A percentile compares a stretch with the other conserved stretches of the same genome.
Conservation (phyloP, 2,888 invertebrate genomes). For the Ceramica pisi region DNA sequence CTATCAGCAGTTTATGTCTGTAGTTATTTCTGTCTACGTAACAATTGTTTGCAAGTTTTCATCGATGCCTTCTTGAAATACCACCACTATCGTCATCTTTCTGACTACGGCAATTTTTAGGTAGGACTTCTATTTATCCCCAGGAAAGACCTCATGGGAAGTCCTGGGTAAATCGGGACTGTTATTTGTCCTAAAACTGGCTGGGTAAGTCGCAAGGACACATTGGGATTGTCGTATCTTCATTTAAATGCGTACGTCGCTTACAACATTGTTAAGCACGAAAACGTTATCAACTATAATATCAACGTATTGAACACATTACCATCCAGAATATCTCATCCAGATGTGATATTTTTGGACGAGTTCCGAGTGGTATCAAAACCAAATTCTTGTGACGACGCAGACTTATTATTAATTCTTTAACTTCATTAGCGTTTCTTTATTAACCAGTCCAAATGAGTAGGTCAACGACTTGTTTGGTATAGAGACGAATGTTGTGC, state of each 20-base stretch:
- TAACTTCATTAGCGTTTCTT: constrained; percentile 33
- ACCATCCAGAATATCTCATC: constrained; percentile 1
- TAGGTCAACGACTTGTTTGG: constrained; percentile 53
- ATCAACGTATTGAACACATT: constrained; percentile 9
- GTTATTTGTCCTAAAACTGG: no score
- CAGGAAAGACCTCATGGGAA: neutral
- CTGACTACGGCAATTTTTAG: constrained; percentile 6
- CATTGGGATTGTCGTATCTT: neutral
- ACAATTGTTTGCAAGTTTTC: neutral
- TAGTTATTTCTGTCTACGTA: constrained; percentile 31
- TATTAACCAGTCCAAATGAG: constrained; percentile 29
- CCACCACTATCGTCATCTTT: neutral
- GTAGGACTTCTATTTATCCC: neutral
- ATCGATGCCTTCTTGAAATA: constrained; percentile 10
- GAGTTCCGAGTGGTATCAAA: neutral
- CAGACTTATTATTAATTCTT: constrained; percentile 14
- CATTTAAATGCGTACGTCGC: neutral
- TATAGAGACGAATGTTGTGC: constrained; percentile 33
- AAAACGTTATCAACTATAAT: constrained; percentile 5
- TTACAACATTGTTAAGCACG: neutral
- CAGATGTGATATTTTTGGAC: constrained; percentile 22
- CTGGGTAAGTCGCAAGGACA: no score
- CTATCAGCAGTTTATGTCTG: constrained; percentile 10
- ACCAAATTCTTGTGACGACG: constrained; percentile 12
- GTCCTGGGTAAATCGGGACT: neutral